Evolutionary conservation across 2,888 invertebrate genomes (phyloP), one percentile per base, ranked within the genome.

Genomic region (Tipula vernalis): DNA sequence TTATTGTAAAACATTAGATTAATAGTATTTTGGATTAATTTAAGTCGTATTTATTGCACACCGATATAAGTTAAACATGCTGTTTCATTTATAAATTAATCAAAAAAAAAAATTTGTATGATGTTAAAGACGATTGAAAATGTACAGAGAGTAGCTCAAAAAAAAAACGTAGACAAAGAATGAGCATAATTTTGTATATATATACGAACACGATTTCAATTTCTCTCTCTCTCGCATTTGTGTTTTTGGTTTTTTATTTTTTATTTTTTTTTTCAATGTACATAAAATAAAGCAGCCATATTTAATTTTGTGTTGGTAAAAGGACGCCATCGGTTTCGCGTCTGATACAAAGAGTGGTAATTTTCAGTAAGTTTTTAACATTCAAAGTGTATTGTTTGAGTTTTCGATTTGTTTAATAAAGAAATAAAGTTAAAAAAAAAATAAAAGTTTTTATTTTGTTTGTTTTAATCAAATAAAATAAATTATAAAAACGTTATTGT

Each of bases 261-360:
- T 86, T 10, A 28, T 44, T 47, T 86, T 44, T 18, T 10, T 18
- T 42, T 42, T 85, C 41, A 2, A 18, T 42, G 42, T 39, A 85
- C 15, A 85, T 18, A 85, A 85, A 85, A 42, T 57, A 86, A 51
- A 13, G 83, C 86, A 44, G 86, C 86, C 86, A 86, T 86, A 86
- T 86, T 86, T 42, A 39, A 85, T 85, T 86, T 51, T 84, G 87
- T 87, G 42, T 87, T 86, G 41, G 87, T 86, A 86, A 87, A 87
- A 87, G 87, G 87, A 87, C 87, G 87, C 87, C 87, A 87, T 87
- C 87, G 87, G 86, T 87, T 87, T 87, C 51, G 87, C 86, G 84
- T 87, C 86, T 86, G 6, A 44, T 86, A 28, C 36, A 87, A 57
- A 86, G 86, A 86, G 87, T 87, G 83, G 47, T 86, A 83, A 85